These are phyloP conservation scores for Limnothrissa miodon DNA, from an alignment of 2,113 vertebrate genomes.

Conservation along the genomic window DNA sequence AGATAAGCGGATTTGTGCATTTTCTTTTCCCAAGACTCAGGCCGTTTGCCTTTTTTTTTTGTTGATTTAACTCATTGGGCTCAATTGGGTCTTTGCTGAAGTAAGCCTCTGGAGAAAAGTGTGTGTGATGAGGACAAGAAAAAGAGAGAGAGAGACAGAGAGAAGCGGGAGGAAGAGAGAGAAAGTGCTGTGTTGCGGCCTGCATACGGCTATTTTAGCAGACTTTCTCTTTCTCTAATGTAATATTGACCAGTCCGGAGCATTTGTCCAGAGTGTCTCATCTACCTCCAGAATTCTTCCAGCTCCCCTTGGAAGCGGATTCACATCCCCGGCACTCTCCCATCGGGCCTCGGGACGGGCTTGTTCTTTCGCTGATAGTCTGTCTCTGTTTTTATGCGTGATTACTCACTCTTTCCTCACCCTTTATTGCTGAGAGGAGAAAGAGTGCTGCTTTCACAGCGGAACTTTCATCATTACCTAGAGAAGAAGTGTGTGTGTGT, in stretches of 20 bases:
- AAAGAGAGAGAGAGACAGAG: background rate
- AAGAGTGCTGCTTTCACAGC: no score
- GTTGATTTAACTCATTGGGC: constrained; percentile 48
- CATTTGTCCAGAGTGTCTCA: constrained; percentile 23
- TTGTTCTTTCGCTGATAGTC: background rate
- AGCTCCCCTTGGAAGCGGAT: constrained; percentile 30
- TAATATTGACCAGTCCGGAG: constrained; percentile 43
- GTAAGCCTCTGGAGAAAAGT: constrained; percentile 42
- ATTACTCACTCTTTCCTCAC: background rate
- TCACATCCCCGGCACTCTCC: background rate
- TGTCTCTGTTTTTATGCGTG: background rate
- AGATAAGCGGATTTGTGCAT: constrained; percentile 45
- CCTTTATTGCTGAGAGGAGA: background rate
- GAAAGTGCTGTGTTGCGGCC: constrained; percentile 64
- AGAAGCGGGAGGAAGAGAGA: background rate
- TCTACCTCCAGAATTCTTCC: background rate
- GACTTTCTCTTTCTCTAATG: constrained; percentile 45
- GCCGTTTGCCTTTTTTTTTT: constrained; percentile 4
- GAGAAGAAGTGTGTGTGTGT: background rate
- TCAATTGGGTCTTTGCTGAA: constrained; percentile 56
- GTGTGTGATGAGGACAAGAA: background rate
- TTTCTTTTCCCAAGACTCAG: constrained; percentile 24
- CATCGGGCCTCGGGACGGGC: background rate
- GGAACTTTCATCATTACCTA: background rate
- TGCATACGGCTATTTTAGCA: constrained; percentile 33